A percentile compares a stretch with the other conserved stretches of the same genome.
These are phyloP conservation scores for Spheniscus mendiculus DNA, from an alignment of 2,113 vertebrate species.

Conservation along the genomic window DNA sequence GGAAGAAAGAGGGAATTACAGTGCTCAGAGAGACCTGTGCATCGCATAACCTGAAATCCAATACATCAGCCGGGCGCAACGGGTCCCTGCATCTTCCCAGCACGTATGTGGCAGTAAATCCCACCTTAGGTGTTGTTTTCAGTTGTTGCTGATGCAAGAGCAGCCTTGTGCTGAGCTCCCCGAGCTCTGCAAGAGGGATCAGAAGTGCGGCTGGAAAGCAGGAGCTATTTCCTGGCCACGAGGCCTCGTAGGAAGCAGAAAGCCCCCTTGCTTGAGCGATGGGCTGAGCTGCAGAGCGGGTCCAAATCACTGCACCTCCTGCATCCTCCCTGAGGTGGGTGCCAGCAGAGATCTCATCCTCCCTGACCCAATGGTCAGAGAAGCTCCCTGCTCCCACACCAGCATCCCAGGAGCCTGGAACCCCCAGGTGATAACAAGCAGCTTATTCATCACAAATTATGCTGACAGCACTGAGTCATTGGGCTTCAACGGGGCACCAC, in stretches of 20 bases:
- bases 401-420: not conserved
- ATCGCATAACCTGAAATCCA: conserved; percentile 54
- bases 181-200: not conserved
- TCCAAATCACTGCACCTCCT: not conserved
- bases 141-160: not conserved
- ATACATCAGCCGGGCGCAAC: not conserved
- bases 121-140: conserved; percentile 35
- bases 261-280: not conserved
- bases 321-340: fast-evolving
- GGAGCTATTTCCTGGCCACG: not conserved
- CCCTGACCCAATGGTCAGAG: not conserved
- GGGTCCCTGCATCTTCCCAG: not conserved
- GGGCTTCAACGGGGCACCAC: not conserved
- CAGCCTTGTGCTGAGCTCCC: not conserved
- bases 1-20: conserved; percentile 60
- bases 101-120: conserved; percentile 38
- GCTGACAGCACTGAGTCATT: fast-evolving
- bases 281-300: not conserved
- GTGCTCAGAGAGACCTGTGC: conserved; percentile 15
- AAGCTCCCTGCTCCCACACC: not conserved
- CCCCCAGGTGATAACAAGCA: not conserved
- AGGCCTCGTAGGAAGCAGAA: not conserved
- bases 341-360: not conserved
- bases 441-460: not conserved
- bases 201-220: not conserved